Evolutionary conservation across 1,140 invertebrate species (phyloP).

Genomic region (Laupala kohalensis): DNA sequence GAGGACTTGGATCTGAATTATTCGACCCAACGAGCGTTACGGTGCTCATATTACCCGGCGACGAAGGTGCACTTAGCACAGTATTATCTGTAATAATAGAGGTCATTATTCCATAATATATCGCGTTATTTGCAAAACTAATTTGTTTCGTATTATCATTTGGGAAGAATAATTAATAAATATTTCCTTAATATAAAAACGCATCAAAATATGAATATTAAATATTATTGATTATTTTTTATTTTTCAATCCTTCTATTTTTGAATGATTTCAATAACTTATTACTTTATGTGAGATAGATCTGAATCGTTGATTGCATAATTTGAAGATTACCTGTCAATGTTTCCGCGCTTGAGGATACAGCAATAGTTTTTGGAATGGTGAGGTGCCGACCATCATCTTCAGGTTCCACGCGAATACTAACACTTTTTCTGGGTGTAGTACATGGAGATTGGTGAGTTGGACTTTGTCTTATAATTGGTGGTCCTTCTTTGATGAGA

Average conservation of each 20-base stretch:
- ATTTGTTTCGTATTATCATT: too few relatives aligned
- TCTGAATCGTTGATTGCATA: too few relatives aligned
- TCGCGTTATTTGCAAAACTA: too few relatives aligned
- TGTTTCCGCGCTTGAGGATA: constrained; percentile 59
- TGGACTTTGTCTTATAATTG: constrained; percentile 26
- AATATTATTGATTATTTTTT: too few relatives aligned
- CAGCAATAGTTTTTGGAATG: constrained; percentile 49
- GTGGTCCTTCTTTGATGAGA: constrained; percentile 23
- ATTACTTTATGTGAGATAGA: too few relatives aligned
- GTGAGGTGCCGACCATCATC: constrained; percentile 42
- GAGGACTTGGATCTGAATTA: constrained; percentile 30
- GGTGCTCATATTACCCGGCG: constrained; percentile 56
- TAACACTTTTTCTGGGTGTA: constrained; percentile 27
- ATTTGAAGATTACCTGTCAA: constrained; percentile 54
- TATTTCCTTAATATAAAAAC: too few relatives aligned
- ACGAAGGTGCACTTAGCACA: constrained; percentile 43
- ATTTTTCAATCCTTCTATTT: too few relatives aligned
- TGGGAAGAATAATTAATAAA: too few relatives aligned
- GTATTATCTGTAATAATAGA: constrained; percentile 30
- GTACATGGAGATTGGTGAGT: constrained; percentile 23
- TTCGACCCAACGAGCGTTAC: constrained; percentile 51
- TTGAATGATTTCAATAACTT: too few relatives aligned
- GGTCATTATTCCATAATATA: too few relatives aligned
- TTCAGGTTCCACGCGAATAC: constrained; percentile 29
- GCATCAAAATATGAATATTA: too few relatives aligned